Conservation (phyloP, 2,888 invertebrate species). For the Emesis furor region DNA sequence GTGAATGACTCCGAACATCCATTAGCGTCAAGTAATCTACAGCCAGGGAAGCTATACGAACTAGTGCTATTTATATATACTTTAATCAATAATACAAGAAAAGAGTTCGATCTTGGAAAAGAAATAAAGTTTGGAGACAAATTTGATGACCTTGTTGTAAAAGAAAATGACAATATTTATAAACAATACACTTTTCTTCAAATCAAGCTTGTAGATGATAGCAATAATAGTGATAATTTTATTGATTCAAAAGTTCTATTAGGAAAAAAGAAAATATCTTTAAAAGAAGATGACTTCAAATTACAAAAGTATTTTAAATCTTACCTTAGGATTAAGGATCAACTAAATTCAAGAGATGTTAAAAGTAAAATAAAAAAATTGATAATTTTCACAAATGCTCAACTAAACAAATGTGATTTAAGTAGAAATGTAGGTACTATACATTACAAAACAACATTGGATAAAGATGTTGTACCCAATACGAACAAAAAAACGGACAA, state of each 20-base stretch:
- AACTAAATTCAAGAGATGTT: not conserved
- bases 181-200: not conserved
- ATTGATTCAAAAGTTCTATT: not conserved
- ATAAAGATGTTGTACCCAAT: not conserved
- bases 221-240: not conserved
- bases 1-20: too few species aligned
- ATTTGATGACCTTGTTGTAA: not conserved
- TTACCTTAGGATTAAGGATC: conserved; percentile 6
- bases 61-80: not conserved
- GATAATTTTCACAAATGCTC: conserved; percentile 9
- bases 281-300: not conserved
- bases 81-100: not conserved
- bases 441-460: not conserved
- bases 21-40: not conserved
- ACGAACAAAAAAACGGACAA: not conserved
- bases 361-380: not conserved
- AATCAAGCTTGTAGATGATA: not conserved
- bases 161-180: not conserved
- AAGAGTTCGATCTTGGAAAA: not conserved
- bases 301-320: conserved; percentile 11
- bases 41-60: not conserved
- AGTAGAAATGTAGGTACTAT: not conserved
- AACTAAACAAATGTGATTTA: not conserved
- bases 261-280: not conserved
- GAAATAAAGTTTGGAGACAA: conserved; percentile 7